Evolutionary conservation across 2,888 invertebrate species (phyloP).

Genomic region (Mythimna lalbum): DNA sequence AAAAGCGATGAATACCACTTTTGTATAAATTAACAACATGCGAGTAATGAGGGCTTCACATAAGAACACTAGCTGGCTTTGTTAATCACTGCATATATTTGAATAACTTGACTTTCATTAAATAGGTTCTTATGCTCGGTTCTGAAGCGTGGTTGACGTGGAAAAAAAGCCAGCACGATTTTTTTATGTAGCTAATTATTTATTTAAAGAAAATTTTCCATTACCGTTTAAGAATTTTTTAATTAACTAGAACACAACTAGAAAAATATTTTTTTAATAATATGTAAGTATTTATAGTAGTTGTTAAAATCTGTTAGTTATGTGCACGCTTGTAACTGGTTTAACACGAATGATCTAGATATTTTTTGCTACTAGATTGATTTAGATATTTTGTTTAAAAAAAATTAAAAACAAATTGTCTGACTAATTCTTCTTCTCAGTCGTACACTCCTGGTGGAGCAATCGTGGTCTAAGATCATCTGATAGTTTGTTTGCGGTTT

Average conservation of each 20-base stretch:
- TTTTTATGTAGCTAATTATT: conserved; percentile 4
- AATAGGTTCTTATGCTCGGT: conserved; percentile 20
- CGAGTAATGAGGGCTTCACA: conserved; percentile 54
- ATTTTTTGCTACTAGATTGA: too few species aligned
- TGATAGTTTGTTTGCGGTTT: too few species aligned
- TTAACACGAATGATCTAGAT: too few species aligned
- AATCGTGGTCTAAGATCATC: too few species aligned
- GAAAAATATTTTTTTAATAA: neutral
- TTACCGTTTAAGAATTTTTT: neutral
- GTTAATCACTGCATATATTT: conserved; percentile 57
- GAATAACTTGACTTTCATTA: conserved; percentile 48
- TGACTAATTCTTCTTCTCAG: too few species aligned
- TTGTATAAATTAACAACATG: conserved; percentile 69
- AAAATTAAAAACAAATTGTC: too few species aligned
- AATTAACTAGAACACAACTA: neutral
- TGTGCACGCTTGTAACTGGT: too few species aligned
- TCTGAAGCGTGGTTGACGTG: conserved; percentile 24
- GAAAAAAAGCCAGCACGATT: neutral
- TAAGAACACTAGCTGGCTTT: conserved; percentile 53
- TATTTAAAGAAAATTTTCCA: neutral
- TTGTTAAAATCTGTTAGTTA: too few species aligned
- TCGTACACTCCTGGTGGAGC: too few species aligned
- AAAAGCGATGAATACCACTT: conserved; percentile 65
- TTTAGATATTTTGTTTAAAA: too few species aligned
- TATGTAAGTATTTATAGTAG: neutral